These are phyloP conservation scores for Seriola quinqueradiata DNA, from an alignment of 2,113 vertebrate species.

Conservation along the genomic window DNA sequence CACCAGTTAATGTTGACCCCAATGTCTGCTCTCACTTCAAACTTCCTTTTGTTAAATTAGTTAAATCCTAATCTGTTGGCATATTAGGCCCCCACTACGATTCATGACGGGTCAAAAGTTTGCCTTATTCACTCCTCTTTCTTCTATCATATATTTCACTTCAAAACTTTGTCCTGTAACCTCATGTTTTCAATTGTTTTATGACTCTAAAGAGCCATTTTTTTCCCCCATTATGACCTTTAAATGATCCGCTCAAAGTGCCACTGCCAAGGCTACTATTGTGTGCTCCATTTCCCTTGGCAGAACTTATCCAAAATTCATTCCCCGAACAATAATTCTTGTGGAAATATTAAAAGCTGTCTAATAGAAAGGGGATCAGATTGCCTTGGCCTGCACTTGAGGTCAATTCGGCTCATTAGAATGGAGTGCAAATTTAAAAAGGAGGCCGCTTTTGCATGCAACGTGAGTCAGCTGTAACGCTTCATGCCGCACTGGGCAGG, in stretches of 20 bases:
- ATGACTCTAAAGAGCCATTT: constrained; percentile 66
- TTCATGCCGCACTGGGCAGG: constrained; percentile 54
- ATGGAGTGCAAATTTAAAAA: constrained; percentile 44
- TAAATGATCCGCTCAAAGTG: constrained; percentile 63
- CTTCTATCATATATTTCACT: constrained; percentile 44
- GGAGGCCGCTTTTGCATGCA: constrained; percentile 25
- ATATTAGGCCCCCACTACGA: background rate
- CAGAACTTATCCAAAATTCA: constrained; percentile 72
- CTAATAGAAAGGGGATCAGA: constrained; percentile 63
- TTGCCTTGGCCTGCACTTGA: constrained; percentile 57
- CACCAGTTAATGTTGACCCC: constrained; percentile 36
- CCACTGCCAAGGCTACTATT: constrained; percentile 66
- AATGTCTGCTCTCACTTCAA: constrained; percentile 35
- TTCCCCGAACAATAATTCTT: constrained; percentile 67
- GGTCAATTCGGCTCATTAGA: constrained; percentile 62
- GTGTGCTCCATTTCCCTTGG: constrained; percentile 71
- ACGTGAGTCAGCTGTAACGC: constrained; percentile 12
- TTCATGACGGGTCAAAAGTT: constrained; percentile 41
- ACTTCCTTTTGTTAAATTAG: constrained; percentile 53
- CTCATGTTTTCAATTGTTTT: constrained; percentile 70
- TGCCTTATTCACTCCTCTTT: constrained; percentile 35
- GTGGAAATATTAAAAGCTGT: constrained; percentile 72
- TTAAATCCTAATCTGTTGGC: constrained; percentile 32
- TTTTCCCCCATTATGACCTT: constrained; percentile 67
- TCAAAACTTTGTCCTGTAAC: constrained; percentile 56